Conservation (phyloP, 2,888 invertebrate genomes). For the Fabriciana adippe region DNA sequence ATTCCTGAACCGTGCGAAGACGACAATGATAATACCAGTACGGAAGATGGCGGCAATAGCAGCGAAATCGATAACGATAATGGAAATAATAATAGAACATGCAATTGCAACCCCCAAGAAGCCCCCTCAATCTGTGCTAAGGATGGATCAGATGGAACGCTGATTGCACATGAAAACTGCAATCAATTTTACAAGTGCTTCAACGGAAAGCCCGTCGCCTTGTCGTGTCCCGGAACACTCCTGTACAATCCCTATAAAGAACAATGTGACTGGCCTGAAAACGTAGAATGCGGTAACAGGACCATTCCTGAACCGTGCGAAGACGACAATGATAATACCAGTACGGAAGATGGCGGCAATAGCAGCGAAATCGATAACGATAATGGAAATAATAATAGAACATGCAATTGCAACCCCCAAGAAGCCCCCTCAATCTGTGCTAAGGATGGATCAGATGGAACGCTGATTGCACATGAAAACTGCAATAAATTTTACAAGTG, state of each 20-base stretch:
- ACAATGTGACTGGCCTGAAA: slow-evolving; percentile 45
- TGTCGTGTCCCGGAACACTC: slow-evolving; percentile 40
- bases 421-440: slow-evolving; percentile 47
- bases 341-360: slow-evolving; percentile 14
- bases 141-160: slow-evolving; percentile 44
- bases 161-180: slow-evolving; percentile 51
- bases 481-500: slow-evolving; percentile 50
- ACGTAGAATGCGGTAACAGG: slow-evolving; percentile 43
- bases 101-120: slow-evolving; percentile 43
- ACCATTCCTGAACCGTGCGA: slow-evolving; percentile 31
- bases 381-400: too few relatives aligned
- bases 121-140: slow-evolving; percentile 46
- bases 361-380: slow-evolving; percentile 10
- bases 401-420: slow-evolving; percentile 41
- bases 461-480: slow-evolving; percentile 49
- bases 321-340: slow-evolving; percentile 20
- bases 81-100: slow-evolving; percentile 9
- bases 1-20: slow-evolving; percentile 31
- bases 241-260: slow-evolving; percentile 27
- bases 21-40: slow-evolving; percentile 16
- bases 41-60: slow-evolving; percentile 10
- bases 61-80: slow-evolving; percentile 12
- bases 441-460: slow-evolving; percentile 44
- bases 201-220: slow-evolving; percentile 38
- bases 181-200: slow-evolving; percentile 48